Evolutionary conservation across 2,888 invertebrate species (phyloP), one percentile per base, ranked within the genome.

Genomic region (Mythimna loreyi): DNA sequence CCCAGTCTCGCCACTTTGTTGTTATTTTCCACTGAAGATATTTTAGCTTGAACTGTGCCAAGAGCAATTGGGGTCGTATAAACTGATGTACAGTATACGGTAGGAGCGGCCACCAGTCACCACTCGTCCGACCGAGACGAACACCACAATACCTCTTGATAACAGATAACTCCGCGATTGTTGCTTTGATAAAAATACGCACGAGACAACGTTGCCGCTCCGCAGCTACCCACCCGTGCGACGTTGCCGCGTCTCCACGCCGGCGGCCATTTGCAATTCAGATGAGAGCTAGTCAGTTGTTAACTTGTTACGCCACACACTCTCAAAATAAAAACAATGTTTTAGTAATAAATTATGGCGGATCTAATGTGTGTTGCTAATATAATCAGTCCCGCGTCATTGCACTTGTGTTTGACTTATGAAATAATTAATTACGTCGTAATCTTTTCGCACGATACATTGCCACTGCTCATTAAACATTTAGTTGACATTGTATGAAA

Each of bases 271-370:
- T 94, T 94, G 93, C 93, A 93, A 92, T 92, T 92, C 89, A 89
- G 89, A 91, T 92, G 90, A 89, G 89, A 85, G 82, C 86, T 81
- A 88, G 87, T 86, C 85, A 84, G 89, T 81, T 71, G 75, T 72
- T 75, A 76, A 68, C 64, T 83, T 84, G 80, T 89, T 92, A 92
- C 92, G 91, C 90, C 92, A 92, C 90, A 90, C 90, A 89, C 86
- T 90, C 91, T 91, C 93, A 91, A 93, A 93, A 93, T 93, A 93
- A 94, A 93, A 94, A 93, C 93, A 93, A 89, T 91, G 89, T 82
- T 90, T 86, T 87, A 86, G 80, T 89, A 87, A 87, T 87, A 89
- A 88, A 89, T 90, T 85, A 87, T 81, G 84, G 85, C 81, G 86
- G 66, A 81, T 82, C 82, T 75, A 80, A 83, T 75, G 61, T 72